These are phyloP conservation scores for Sciurus carolinensis DNA, from an alignment of 2,797 vertebrate genomes.

Conservation along the genomic window DNA sequence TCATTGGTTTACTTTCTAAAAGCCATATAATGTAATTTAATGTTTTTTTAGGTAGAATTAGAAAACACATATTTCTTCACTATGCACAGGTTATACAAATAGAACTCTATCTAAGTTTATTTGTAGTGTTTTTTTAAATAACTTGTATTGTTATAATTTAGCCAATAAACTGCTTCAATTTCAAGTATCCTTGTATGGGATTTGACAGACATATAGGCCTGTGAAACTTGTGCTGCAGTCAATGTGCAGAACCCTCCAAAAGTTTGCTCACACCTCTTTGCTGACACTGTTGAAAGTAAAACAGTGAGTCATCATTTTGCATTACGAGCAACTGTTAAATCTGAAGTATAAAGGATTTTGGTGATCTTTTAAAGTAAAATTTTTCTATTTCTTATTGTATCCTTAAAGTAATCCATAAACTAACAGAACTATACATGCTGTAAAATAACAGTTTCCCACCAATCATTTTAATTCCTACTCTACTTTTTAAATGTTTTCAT, in stretches of 20 bases:
- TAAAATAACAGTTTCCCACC: not conserved
- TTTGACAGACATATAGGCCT: not conserved
- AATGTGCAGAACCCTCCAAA: not conserved
- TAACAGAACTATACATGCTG: not conserved
- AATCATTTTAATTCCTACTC: slow-evolving; percentile 12
- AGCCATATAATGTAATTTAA: not conserved
- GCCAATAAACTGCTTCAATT: not conserved
- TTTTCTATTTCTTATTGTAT: slow-evolving; percentile 7
- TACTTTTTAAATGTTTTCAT: slow-evolving; percentile 21
- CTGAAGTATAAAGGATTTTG: not conserved
- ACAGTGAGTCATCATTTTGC: not conserved
- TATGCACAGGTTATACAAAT: not conserved
- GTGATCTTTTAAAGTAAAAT: slow-evolving; percentile 41
- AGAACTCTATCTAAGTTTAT: slow-evolving; percentile 14
- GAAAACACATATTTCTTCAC: not conserved
- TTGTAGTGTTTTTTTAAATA: not conserved
- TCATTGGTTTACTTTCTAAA: slow-evolving; percentile 15
- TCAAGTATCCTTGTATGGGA: not conserved
- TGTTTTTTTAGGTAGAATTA: slow-evolving; percentile 1
- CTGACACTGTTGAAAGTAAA: slow-evolving; percentile 44
- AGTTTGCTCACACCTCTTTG: not conserved
- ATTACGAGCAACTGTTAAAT: not conserved
- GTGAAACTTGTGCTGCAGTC: not conserved
- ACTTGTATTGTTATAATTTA: not conserved
- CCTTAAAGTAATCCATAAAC: slow-evolving; percentile 47